A percentile compares a stretch with the other conserved stretches of the same genome.
Conservation (phyloP, 2,797 vertebrate genomes). For the Helarctos malayanus region DNA sequence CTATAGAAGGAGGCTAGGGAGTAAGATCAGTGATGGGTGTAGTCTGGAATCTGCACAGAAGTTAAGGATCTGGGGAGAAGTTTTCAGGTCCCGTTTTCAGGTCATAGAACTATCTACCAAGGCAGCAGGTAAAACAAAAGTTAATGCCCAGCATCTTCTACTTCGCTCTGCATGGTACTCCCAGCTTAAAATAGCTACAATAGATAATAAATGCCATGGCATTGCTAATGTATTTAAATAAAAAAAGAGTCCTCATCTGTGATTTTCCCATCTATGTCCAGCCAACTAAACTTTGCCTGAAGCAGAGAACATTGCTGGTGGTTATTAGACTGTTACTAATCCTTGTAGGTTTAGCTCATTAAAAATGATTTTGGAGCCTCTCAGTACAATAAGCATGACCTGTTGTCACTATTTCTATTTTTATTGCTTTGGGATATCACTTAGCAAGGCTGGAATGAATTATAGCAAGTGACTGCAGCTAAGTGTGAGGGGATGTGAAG, state of each 20-base stretch:
- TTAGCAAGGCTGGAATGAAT: background rate
- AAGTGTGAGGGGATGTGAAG: background rate
- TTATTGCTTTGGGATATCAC: background rate
- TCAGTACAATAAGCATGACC: background rate
- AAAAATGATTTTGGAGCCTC: slow-evolving; percentile 42
- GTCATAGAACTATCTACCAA: background rate
- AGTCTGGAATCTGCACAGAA: background rate
- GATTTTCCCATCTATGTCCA: slow-evolving; percentile 31
- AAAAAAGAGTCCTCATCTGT: slow-evolving; percentile 55
- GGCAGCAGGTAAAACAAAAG: slow-evolving; percentile 16
- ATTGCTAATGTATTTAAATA: slow-evolving; percentile 69
- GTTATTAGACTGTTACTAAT: slow-evolving; percentile 50
- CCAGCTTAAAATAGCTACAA: slow-evolving; percentile 41
- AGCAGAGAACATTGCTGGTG: slow-evolving; percentile 41
- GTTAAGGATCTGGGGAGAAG: background rate
- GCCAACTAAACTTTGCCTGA: slow-evolving; percentile 47
- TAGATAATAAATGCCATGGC: slow-evolving; percentile 40
- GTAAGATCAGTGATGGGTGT: background rate
- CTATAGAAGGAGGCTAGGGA: background rate
- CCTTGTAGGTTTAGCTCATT: background rate
- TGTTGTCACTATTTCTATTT: slow-evolving; percentile 35
- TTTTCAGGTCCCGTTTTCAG: background rate
- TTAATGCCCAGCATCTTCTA: background rate
- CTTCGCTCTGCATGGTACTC: background rate
- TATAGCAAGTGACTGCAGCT: background rate